phyloP scores from a whole-genome alignment of 2,113 vertebrate genomes.

The Rhinoptilus africanus region DNA sequence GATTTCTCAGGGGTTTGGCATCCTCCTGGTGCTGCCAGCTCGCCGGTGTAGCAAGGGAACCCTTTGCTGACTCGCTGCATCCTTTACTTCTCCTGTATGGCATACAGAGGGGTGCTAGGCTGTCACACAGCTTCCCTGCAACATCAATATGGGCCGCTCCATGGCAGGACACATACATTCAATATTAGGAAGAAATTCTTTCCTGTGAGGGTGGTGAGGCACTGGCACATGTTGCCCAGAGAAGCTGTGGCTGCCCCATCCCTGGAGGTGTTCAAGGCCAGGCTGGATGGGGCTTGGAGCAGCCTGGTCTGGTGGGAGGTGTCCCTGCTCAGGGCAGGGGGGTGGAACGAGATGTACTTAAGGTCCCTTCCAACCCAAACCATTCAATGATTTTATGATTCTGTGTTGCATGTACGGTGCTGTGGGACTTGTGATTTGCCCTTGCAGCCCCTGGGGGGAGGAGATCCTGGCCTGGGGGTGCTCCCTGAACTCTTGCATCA shows the following conservation, averaged over 20 bases:
- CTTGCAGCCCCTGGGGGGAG: neutral
- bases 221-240: neutral
- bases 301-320: neutral
- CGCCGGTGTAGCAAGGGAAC: neutral
- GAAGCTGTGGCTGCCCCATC: neutral
- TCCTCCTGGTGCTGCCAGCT: neutral
- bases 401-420: neutral
- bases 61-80: accelerated
- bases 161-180: neutral
- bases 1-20: neutral
- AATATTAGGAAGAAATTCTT: neutral
- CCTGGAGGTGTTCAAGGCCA: neutral
- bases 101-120: neutral
- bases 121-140: neutral
- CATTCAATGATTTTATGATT: neutral
- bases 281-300: neutral
- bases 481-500: neutral
- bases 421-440: neutral
- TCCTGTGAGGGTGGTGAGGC: neutral
- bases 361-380: neutral
- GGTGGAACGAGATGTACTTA: neutral
- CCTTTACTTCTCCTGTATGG: neutral
- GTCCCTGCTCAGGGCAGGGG: neutral
- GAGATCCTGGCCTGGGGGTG: neutral
- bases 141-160: neutral